Conservation (phyloP, 2,113 vertebrate genomes). For the Dasyurus viverrinus region DNA sequence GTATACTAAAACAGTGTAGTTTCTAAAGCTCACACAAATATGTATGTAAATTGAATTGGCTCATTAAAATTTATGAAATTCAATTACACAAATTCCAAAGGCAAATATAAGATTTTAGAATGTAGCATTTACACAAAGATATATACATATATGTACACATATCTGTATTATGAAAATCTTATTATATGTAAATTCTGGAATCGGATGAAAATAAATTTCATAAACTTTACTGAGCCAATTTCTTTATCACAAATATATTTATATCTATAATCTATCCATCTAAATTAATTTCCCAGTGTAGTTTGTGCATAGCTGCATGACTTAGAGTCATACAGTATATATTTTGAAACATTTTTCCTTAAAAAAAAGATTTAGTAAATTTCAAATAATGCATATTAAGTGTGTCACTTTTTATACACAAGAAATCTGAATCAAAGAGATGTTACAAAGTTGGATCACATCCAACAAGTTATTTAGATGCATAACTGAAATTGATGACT, state of each 20-base stretch:
- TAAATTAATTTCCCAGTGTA: conserved; percentile 5
- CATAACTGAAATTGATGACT: too few relatives aligned
- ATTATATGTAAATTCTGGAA: background rate
- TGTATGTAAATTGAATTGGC: conserved; percentile 12
- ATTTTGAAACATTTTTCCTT: background rate
- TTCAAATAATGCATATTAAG: background rate
- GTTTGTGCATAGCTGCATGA: background rate
- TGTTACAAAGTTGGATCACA: too few relatives aligned
- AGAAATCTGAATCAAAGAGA: too few relatives aligned
- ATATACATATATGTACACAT: background rate
- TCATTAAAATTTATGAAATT: conserved; percentile 24
- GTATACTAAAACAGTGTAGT: background rate
- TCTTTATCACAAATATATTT: background rate
- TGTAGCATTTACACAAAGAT: background rate
- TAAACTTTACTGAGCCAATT: conserved; percentile 36
- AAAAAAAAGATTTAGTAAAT: background rate
- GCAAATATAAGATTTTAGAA: background rate
- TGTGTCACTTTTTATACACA: too few relatives aligned
- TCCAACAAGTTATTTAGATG: too few relatives aligned
- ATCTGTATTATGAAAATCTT: background rate
- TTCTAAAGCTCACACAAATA: background rate
- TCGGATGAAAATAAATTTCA: conserved; percentile 8
- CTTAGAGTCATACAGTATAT: background rate
- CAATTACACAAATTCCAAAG: background rate
- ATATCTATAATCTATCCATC: too few relatives aligned